Evolutionary conservation across 2,797 vertebrate species (phyloP).

Genomic region (Pteropus rufus): DNA sequence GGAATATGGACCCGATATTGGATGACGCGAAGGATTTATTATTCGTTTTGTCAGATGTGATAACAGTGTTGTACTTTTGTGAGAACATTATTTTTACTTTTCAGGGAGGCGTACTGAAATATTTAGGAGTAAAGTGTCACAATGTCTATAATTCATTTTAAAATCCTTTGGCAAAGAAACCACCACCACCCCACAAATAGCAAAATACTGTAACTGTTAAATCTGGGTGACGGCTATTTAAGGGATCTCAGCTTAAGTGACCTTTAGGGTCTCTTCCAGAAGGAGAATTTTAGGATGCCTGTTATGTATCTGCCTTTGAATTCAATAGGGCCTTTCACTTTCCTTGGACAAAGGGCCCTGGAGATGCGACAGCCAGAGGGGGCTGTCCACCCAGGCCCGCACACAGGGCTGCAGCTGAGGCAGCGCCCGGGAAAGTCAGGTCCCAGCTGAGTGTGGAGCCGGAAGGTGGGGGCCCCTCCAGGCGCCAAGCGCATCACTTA

Average conservation of each 20-base stretch:
- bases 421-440: not conserved
- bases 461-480: not conserved
- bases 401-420: not conserved
- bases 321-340: not conserved
- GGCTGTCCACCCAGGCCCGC: not conserved
- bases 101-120: not conserved
- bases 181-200: not conserved
- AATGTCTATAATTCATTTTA: not conserved
- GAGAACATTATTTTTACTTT: not conserved
- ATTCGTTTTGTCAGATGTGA: not conserved
- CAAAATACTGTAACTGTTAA: not conserved
- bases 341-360: not conserved
- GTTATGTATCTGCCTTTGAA: not conserved
- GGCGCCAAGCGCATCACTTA: conserved; percentile 75
- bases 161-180: not conserved
- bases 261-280: not conserved
- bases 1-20: not conserved
- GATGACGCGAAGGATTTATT: not conserved
- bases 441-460: conserved; percentile 20
- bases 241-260: not conserved
- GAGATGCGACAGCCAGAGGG: not conserved
- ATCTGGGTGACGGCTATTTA: not conserved
- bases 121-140: not conserved
- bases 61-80: not conserved
- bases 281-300: not conserved